Evolutionary conservation across 2,113 vertebrate species (phyloP).

Genomic region (Psophia crepitans): DNA sequence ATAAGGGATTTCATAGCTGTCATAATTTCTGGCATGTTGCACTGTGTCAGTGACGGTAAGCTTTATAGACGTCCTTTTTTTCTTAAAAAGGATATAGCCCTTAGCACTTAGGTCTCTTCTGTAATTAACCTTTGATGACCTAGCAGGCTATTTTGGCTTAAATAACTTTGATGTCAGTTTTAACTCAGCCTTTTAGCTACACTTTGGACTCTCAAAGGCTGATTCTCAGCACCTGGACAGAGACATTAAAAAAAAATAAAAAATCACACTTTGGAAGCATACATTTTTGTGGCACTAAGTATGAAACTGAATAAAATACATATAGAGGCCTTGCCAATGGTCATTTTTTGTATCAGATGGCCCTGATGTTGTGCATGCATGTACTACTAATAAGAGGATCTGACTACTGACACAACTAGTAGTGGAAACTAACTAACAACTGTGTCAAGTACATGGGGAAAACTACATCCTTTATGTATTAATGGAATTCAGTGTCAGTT

Average conservation of each 20-base stretch:
- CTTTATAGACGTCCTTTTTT: neutral
- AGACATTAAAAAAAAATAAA: neutral
- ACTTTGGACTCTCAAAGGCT: neutral
- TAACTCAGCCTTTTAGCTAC: neutral
- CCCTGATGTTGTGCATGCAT: accelerated
- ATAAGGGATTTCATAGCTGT: neutral
- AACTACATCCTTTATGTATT: neutral
- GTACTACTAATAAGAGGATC: neutral
- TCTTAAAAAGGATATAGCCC: neutral
- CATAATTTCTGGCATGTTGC: neutral
- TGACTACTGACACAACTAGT: neutral
- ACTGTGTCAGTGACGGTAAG: neutral
- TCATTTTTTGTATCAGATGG: neutral
- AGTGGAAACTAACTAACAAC: neutral
- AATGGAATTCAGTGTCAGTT: neutral
- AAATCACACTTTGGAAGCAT: neutral
- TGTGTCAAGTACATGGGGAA: neutral
- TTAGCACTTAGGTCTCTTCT: neutral
- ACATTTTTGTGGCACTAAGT: neutral
- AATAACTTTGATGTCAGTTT: neutral
- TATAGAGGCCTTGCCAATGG: neutral
- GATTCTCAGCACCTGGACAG: neutral
- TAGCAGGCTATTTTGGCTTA: neutral
- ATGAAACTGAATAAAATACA: neutral
- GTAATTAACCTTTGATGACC: neutral